phyloP scores from a whole-genome alignment of 2,888 invertebrate species.

The Drosophila macrospina region DNA sequence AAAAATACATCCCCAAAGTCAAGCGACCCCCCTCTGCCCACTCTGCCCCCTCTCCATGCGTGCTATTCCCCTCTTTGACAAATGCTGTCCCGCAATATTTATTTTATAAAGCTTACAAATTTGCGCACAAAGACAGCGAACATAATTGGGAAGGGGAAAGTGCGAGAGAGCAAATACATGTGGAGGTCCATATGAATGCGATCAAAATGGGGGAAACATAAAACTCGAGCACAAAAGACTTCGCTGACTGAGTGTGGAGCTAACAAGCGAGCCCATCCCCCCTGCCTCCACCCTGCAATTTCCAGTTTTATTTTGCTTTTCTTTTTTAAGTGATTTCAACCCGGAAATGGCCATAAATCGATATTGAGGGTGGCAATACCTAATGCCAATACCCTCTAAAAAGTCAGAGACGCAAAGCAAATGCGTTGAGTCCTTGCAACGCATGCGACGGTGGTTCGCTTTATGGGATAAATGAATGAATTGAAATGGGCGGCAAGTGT shows the following conservation, averaged over 20 bases:
- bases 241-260: slow-evolving; percentile 40
- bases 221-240: slow-evolving; percentile 61
- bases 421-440: slow-evolving; percentile 43
- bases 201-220: slow-evolving; percentile 38
- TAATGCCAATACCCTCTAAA: slow-evolving; percentile 14
- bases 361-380: slow-evolving; percentile 55
- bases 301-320: slow-evolving; percentile 32
- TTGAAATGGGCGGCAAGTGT: slow-evolving; percentile 79
- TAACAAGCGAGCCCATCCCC: slow-evolving; percentile 56
- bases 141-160: not conserved
- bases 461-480: slow-evolving; percentile 79
- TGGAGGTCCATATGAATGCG: slow-evolving; percentile 55
- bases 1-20: slow-evolving; percentile 52
- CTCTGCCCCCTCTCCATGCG: too few relatives aligned
- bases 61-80: slow-evolving; percentile 3
- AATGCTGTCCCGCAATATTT: slow-evolving; percentile 58
- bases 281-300: not conserved
- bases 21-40: slow-evolving; percentile 6
- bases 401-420: not conserved
- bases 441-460: slow-evolving; percentile 55
- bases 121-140: slow-evolving; percentile 44
- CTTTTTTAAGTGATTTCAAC: slow-evolving; percentile 79
- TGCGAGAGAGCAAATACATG: slow-evolving; percentile 18
- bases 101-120: slow-evolving; percentile 78
- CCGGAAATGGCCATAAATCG: slow-evolving; percentile 79